Conservation (phyloP, 2,113 vertebrate genomes). For the Malurus elegans region DNA sequence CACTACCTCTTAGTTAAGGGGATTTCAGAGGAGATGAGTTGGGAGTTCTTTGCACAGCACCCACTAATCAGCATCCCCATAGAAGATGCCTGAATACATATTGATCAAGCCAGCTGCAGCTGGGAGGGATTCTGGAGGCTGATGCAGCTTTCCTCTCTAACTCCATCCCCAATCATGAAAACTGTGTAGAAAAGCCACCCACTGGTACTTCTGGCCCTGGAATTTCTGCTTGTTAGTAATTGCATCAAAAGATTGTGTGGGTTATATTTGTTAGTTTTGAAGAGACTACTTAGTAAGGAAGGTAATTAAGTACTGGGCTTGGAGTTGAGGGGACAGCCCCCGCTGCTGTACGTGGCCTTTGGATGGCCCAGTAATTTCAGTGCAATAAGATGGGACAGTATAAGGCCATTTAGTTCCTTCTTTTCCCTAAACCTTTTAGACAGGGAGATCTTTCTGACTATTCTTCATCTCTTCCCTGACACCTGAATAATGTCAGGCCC, state of each 20-base stretch:
- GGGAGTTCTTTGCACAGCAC: background rate
- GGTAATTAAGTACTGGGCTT: background rate
- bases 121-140: background rate
- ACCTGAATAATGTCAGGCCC: background rate
- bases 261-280: background rate
- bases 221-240: background rate
- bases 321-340: background rate
- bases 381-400: background rate
- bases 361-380: background rate
- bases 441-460: background rate
- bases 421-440: background rate
- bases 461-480: background rate
- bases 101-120: conserved; percentile 43
- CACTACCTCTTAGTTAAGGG: background rate
- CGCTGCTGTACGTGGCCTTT: background rate
- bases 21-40: background rate
- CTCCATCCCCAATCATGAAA: background rate
- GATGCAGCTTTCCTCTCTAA: background rate
- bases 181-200: background rate
- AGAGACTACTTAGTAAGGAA: background rate
- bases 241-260: background rate
- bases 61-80: background rate
- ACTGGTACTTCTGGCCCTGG: background rate
- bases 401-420: background rate
- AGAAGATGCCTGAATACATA: conserved; percentile 24